Conservation (phyloP, 2,113 vertebrate genomes). For the Dicerorhinus sumatrensis region DNA sequence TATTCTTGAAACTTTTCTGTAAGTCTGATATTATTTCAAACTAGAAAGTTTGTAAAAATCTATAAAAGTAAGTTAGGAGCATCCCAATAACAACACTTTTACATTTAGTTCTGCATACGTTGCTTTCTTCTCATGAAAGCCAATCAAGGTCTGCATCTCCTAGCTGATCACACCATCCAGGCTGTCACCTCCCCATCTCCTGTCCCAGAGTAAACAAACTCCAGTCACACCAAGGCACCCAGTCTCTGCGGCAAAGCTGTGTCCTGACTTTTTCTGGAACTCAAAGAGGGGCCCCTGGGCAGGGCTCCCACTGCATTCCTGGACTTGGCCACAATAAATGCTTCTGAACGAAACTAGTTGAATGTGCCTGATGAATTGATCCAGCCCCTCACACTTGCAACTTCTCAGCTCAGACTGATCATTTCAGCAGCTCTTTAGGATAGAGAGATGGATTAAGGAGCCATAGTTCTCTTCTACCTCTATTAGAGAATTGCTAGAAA, state of each 20-base stretch:
- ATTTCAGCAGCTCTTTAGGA: background rate
- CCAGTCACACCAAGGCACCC: background rate
- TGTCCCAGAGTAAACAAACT: background rate
- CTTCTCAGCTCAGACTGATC: background rate
- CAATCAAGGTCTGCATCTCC: background rate
- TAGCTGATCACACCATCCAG: background rate
- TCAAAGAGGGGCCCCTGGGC: background rate
- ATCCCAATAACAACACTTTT: background rate
- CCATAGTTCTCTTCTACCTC: background rate
- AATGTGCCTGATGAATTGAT: background rate
- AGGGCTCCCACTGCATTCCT: background rate
- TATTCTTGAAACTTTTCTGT: background rate
- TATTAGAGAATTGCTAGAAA: background rate
- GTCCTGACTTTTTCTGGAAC: background rate
- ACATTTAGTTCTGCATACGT: background rate
- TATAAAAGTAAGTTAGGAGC: background rate
- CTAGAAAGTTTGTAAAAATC: background rate
- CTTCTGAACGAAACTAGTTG: background rate
- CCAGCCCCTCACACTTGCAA: background rate
- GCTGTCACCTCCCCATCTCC: background rate
- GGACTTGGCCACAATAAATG: background rate
- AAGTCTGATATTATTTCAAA: conserved; percentile 26
- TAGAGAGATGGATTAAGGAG: background rate
- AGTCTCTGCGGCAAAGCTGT: background rate
- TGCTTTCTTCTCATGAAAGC: background rate